Conservation (phyloP, 2,888 invertebrate genomes). For the Lithophane leautieri region DNA sequence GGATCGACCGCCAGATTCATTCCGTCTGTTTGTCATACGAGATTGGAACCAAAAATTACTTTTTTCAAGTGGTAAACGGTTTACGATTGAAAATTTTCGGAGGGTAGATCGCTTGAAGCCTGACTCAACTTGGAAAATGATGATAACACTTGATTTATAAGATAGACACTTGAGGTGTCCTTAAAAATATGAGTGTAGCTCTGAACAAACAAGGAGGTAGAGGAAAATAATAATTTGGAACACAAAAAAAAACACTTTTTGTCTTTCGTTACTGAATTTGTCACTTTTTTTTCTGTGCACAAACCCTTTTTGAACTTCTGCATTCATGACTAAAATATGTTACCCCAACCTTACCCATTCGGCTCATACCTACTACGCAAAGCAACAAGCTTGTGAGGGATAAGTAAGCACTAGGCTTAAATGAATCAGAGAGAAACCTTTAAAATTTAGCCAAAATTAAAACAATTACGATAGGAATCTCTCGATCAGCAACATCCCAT, state of each 20-base stretch:
- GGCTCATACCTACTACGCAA: no score
- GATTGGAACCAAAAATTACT: conserved; percentile 56
- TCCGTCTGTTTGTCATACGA: conserved; percentile 52
- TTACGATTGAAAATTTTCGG: conserved; percentile 24
- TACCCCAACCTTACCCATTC: no score
- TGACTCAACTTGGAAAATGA: conserved; percentile 5
- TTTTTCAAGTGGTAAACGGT: conserved; percentile 51
- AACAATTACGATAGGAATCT: no score
- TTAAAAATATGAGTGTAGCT: background rate
- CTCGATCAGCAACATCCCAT: conserved; percentile 19
- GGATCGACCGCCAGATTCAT: conserved; percentile 56
- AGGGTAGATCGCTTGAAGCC: conserved; percentile 20
- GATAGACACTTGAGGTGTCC: conserved; percentile 20
- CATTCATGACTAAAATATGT: no score
- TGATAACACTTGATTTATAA: conserved; percentile 11
- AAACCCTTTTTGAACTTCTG: no score
- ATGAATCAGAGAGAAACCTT: no score
- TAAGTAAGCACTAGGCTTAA: no score
- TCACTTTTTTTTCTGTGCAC: no score
- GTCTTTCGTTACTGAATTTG: no score
- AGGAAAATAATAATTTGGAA: background rate
- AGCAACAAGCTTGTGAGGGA: no score
- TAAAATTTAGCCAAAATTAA: no score
- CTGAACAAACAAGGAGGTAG: background rate
- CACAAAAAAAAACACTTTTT: no score